Evolutionary conservation across 2,888 invertebrate genomes (phyloP).

Genomic region (Pammene fasciana): DNA sequence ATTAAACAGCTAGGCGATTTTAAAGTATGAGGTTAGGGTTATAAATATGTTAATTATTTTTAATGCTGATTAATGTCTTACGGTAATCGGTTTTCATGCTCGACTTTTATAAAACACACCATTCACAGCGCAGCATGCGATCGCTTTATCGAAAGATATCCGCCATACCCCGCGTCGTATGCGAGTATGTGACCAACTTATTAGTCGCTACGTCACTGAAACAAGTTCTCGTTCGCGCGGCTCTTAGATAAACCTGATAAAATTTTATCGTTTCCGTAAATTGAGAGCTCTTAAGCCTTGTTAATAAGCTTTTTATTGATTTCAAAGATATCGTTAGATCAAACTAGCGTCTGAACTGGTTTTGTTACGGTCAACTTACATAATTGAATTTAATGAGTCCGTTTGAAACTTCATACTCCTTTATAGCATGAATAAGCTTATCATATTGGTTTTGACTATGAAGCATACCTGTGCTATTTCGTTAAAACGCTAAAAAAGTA

Average conservation of each 20-base stretch:
- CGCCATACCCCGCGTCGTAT: not conserved
- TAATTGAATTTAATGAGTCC: conserved; percentile 26
- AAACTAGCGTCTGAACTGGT: conserved; percentile 21
- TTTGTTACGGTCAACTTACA: conserved; percentile 10
- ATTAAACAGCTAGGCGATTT: no score
- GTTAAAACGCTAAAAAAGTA: conserved; percentile 9
- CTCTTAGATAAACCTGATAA: conserved; percentile 41
- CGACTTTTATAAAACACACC: no score
- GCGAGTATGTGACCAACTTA: conserved; percentile 3
- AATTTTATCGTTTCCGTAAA: conserved; percentile 42
- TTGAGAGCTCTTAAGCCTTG: conserved; percentile 33
- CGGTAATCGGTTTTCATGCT: no score
- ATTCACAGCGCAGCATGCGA: not conserved
- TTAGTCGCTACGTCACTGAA: not conserved
- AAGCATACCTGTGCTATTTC: not conserved
- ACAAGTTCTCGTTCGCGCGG: conserved; percentile 31
- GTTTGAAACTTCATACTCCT: not conserved
- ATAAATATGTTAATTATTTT: no score
- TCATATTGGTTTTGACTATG: not conserved
- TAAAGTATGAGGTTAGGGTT: no score
- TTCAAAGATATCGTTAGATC: conserved; percentile 28
- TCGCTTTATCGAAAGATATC: not conserved
- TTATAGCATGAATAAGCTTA: not conserved
- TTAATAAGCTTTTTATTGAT: conserved; percentile 35
- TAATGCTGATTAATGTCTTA: no score